Base-by-base conservation (phyloP, 1,140 invertebrate species). In the Idris sp. region DNA sequence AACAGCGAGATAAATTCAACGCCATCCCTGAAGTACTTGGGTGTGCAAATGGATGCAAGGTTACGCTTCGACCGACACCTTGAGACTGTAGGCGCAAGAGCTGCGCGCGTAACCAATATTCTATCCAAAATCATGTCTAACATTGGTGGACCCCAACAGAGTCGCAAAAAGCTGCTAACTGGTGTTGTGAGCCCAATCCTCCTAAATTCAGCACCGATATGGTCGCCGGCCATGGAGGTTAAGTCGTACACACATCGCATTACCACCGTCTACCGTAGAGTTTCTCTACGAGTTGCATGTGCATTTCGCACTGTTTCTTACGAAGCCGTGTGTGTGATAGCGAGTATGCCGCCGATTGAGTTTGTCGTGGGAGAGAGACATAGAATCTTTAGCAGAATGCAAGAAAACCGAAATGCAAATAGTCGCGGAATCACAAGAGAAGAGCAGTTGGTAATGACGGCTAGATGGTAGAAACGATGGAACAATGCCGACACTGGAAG, bases 271-370 rank as follows among this genome's bases (percentile, higher is more conserved):
- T 74, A 33, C 53, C 40, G 9, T 41, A n/a, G n/a, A n/a, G n/a
- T n/a, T n/a, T n/a, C n/a, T n/a, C n/a, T n/a, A n/a, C n/a, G n/a
- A n/a, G n/a, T 74, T 1, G 30, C 41, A 41, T 6, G 44, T 1
- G 71, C 67, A 2, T 79, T 65, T 30, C 46, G 13, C 14, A 36
- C 35, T 11, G 43, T 77, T 0, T 80, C 74, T 0, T 43, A 46
- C 0, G 69, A 71, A 8, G 77, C 74, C 13, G 53, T 76, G 7
- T 28, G 30, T 28, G 64, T 76, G 2, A 54, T 79, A 7, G 51
- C 77, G 5, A 64, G 43, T 28, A 40, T 61, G 4, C 54, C 56
- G n/a, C 79, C 78, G 1, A 72, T 79, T 0, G 53, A 73, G 4
- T 18, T 78, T 3, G n/a, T n/a, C n/a, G n/a, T n/a, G n/a, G n/a